Evolutionary conservation across 2,797 vertebrate genomes (phyloP).

Genomic region (Nyctibius grandis): DNA sequence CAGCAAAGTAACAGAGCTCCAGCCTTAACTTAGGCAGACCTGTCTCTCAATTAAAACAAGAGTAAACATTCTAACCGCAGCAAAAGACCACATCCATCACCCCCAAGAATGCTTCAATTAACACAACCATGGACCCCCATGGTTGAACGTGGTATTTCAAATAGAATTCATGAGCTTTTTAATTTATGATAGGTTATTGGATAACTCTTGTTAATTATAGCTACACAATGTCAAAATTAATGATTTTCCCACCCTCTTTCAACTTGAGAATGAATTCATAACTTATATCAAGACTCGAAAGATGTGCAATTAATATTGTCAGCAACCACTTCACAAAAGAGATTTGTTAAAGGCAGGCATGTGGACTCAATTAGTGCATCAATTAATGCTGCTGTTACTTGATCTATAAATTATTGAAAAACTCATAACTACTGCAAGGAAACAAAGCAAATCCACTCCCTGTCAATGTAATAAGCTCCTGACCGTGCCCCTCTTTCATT

Average conservation of each 20-base stretch:
- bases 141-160: conserved; percentile 54
- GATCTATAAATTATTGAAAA: conserved; percentile 76
- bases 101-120: background rate
- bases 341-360: conserved; percentile 61
- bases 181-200: conserved; percentile 72
- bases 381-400: conserved; percentile 64
- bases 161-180: conserved; percentile 49
- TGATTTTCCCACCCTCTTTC: conserved; percentile 72
- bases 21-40: background rate
- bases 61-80: background rate
- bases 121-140: background rate
- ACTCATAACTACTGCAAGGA: background rate
- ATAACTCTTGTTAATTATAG: conserved; percentile 74
- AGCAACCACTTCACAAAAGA: conserved; percentile 50
- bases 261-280: conserved; percentile 62
- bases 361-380: conserved; percentile 53
- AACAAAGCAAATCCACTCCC: conserved; percentile 62
- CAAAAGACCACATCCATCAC: conserved; percentile 8
- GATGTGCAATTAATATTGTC: conserved; percentile 42
- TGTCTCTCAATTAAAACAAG: background rate
- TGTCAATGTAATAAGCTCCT: conserved; percentile 28
- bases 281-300: conserved; percentile 55
- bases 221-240: conserved; percentile 73
- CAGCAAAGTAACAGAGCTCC: background rate
- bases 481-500: background rate